Conservation (phyloP, 2,113 vertebrate species). For the Rallus limicola region DNA sequence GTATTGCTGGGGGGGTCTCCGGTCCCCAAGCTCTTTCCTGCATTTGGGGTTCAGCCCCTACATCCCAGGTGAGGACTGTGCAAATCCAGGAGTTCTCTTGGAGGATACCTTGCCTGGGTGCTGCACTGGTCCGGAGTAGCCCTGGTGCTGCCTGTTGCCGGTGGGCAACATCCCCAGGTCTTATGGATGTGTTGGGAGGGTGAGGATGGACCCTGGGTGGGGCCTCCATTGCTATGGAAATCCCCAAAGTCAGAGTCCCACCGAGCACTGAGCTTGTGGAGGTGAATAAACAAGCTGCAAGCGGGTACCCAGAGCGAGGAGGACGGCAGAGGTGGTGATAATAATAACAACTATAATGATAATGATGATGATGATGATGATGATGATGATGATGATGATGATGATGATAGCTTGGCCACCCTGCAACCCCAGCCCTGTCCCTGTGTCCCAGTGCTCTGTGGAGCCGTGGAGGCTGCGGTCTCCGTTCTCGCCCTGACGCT, state of each 20-base stretch:
- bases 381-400: too few relatives aligned
- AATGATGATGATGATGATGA: too few relatives aligned
- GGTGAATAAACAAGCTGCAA: not conserved
- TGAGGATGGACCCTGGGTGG: not conserved
- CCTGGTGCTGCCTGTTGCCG: not conserved
- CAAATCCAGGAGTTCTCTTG: not conserved
- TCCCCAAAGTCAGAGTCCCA: not conserved
- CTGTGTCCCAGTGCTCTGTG: not conserved
- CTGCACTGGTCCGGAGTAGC: not conserved
- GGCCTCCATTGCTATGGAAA: not conserved
- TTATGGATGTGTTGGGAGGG: fast-evolving
- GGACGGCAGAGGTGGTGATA: too few relatives aligned
- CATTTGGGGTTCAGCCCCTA: not conserved
- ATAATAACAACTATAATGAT: too few relatives aligned
- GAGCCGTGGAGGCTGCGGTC: fast-evolving
- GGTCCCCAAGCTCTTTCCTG: not conserved
- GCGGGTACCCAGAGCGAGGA: too few relatives aligned
- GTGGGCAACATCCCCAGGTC: not conserved
- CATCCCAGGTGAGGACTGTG: not conserved
- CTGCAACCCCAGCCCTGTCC: not conserved
- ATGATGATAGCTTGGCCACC: not conserved
- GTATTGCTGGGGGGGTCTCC: fast-evolving
- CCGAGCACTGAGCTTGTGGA: fast-evolving
- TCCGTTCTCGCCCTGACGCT: fast-evolving
- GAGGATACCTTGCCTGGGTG: fast-evolving